Conservation (phyloP, 2,888 invertebrate genomes). For the Hyposoter dolosus region DNA sequence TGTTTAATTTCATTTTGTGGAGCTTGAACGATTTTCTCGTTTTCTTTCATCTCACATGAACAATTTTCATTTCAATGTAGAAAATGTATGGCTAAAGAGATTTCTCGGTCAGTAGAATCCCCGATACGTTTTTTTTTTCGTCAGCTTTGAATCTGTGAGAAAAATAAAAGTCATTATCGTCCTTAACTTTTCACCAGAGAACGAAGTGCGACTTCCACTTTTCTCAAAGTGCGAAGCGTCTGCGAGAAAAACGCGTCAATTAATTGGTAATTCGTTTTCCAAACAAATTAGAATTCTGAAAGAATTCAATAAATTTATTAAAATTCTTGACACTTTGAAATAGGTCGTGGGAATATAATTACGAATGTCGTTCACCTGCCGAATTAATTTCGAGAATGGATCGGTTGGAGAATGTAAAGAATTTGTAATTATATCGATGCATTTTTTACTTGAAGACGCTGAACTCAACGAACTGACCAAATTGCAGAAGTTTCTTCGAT, state of each 20-base stretch:
- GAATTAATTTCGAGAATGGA: too few relatives aligned
- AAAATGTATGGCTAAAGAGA: too few relatives aligned
- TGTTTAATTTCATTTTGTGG: slow-evolving; percentile 13
- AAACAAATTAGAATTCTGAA: background rate
- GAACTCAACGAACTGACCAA: too few relatives aligned
- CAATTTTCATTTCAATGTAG: background rate
- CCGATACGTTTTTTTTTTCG: too few relatives aligned
- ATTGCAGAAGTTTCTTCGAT: background rate
- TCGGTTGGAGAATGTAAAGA: too few relatives aligned
- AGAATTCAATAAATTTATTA: background rate
- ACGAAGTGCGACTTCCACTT: background rate
- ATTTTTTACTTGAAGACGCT: too few relatives aligned
- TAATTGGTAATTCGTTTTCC: background rate
- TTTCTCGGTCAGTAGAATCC: too few relatives aligned
- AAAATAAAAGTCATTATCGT: too few relatives aligned
- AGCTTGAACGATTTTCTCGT: slow-evolving; percentile 27
- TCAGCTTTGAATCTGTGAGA: too few relatives aligned
- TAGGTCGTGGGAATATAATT: background rate
- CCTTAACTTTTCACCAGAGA: background rate
- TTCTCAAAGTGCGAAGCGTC: background rate
- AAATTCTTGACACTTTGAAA: background rate
- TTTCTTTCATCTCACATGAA: background rate
- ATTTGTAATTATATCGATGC: too few relatives aligned
- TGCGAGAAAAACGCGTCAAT: background rate
- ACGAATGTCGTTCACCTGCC: too few relatives aligned